Percentiles rank a stretch among this genome's conserved stretches.
phyloP scores from a whole-genome alignment of 2,797 vertebrate species.

The Bradypodion ventrale region DNA sequence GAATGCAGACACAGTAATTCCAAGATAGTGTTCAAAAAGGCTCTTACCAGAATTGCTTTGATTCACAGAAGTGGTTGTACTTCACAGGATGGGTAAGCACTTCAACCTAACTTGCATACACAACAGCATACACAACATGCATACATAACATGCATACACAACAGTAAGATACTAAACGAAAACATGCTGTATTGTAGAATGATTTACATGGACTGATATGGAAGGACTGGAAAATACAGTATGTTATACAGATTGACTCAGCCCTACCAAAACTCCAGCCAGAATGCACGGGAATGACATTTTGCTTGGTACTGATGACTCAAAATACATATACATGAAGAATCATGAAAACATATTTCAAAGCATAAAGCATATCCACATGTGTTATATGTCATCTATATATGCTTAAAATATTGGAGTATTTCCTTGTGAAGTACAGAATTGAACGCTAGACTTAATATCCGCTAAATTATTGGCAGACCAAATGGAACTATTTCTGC shows the following conservation, averaged over 20 bases:
- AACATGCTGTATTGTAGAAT: background rate
- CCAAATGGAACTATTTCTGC: slow-evolving; percentile 61
- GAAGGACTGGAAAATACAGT: background rate
- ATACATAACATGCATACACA: background rate
- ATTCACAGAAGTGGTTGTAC: too few species aligned
- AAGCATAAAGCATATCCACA: slow-evolving; percentile 4
- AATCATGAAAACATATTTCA: background rate
- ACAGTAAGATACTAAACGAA: background rate
- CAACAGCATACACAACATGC: too few species aligned
- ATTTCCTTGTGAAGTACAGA: slow-evolving; percentile 14
- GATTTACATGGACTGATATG: background rate
- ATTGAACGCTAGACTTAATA: slow-evolving; percentile 48
- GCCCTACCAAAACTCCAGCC: background rate
- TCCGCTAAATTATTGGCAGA: slow-evolving; percentile 59
- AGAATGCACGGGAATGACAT: background rate
- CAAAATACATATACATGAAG: slow-evolving; percentile 13
- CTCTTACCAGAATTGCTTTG: too few species aligned
- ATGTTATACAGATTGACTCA: background rate
- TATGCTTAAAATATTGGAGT: background rate
- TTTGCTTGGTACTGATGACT: background rate
- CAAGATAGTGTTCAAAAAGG: too few species aligned
- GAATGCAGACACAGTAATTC: too few species aligned
- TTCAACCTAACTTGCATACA: background rate
- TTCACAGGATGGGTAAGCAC: background rate
- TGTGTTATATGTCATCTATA: background rate